phyloP scores from a whole-genome alignment of 1,140 invertebrate species.

The Ctenoplectra terminalis region DNA sequence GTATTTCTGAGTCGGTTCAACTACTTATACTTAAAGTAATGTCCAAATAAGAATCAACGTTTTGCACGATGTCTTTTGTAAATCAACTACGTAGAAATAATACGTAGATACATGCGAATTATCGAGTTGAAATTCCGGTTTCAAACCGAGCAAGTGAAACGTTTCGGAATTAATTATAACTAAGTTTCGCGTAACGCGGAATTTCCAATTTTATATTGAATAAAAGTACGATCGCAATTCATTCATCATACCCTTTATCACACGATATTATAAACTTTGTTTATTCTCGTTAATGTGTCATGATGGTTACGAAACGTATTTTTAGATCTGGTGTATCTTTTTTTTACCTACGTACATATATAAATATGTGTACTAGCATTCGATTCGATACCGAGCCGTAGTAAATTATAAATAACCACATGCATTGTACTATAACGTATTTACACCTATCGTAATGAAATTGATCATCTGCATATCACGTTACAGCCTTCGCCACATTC shows the following conservation, averaged over 20 bases:
- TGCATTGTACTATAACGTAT: neutral
- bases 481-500: neutral
- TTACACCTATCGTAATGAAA: neutral
- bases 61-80: no score
- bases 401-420: neutral
- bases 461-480: constrained; percentile 2
- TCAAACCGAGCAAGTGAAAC: neutral
- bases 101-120: neutral
- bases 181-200: no score
- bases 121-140: neutral
- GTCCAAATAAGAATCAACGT: no score
- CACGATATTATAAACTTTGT: neutral
- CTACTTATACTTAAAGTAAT: neutral
- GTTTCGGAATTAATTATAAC: no score
- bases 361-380: neutral
- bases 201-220: neutral
- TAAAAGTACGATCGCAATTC: neutral
- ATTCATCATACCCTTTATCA: neutral
- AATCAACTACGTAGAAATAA: no score
- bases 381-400: neutral
- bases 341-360: neutral
- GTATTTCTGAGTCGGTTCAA: neutral
- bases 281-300: neutral
- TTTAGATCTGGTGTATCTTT: neutral
- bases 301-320: neutral